phyloP scores from a whole-genome alignment of 2,113 vertebrate species.

The Cyprinodon brontotheroides region DNA sequence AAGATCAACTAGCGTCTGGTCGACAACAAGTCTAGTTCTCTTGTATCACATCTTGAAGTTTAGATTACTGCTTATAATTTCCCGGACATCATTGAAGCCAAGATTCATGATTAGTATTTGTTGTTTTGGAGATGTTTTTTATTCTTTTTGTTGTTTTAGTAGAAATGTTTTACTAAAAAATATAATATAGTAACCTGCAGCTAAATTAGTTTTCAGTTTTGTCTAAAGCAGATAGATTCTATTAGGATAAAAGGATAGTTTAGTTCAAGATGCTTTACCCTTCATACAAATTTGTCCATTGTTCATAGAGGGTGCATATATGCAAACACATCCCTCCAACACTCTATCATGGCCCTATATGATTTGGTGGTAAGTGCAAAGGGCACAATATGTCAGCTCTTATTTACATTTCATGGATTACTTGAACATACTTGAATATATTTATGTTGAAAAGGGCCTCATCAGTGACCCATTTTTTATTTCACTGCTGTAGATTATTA shows the following conservation, averaged over 20 bases:
- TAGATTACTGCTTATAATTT: not conserved
- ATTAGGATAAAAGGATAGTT: not conserved
- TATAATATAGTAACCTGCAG: not conserved
- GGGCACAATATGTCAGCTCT: not conserved
- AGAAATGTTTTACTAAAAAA: not conserved
- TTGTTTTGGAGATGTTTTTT: not conserved
- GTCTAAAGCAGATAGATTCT: not conserved
- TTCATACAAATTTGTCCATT: no score
- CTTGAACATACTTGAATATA: not conserved
- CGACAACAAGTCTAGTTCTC: not conserved
- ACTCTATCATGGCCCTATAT: not conserved
- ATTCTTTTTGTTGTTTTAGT: not conserved
- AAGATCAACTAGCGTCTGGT: not conserved
- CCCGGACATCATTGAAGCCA: not conserved
- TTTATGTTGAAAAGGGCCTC: not conserved
- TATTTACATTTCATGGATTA: no score
- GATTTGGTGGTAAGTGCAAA: not conserved
- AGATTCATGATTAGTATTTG: not conserved
- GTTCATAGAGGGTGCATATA: not conserved
- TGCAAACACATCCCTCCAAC: not conserved
- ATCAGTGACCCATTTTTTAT: not conserved
- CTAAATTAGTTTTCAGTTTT: not conserved
- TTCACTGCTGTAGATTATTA: not conserved
- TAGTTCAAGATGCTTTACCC: not conserved
- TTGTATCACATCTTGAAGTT: not conserved